phyloP scores from a whole-genome alignment of 2,888 invertebrate genomes.

The Phyllotreta cruciferae region DNA sequence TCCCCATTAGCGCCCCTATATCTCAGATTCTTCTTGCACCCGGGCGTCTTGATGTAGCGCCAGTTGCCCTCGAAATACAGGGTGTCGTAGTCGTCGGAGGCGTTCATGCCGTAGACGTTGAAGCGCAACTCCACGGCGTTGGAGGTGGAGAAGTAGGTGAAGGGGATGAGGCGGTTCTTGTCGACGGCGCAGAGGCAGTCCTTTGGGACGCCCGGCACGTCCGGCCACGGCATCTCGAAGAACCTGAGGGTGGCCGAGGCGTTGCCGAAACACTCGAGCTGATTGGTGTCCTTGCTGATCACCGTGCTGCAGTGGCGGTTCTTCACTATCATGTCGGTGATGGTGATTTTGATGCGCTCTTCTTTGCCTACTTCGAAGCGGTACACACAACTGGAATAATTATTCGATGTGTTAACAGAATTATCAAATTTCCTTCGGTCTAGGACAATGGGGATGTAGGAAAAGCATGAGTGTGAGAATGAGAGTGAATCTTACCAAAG shows the following conservation, averaged over 20 bases:
- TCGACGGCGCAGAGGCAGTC: slow-evolving; percentile 80
- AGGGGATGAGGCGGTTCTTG: slow-evolving; percentile 64
- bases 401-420: no score
- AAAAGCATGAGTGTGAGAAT: no score
- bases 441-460: no score
- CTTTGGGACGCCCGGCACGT: slow-evolving; percentile 74
- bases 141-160: slow-evolving; percentile 79
- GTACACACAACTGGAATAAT: slow-evolving; percentile 82
- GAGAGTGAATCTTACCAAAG: no score
- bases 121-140: slow-evolving; percentile 83
- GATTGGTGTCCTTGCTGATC: slow-evolving; percentile 70
- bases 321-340: slow-evolving; percentile 72
- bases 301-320: slow-evolving; percentile 65
- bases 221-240: slow-evolving; percentile 78
- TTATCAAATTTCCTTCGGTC: no score
- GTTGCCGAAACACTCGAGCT: slow-evolving; percentile 75
- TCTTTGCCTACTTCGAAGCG: slow-evolving; percentile 86
- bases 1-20: slow-evolving; percentile 81
- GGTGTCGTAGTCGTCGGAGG: slow-evolving; percentile 84
- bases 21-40: slow-evolving; percentile 73
- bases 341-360: slow-evolving; percentile 78
- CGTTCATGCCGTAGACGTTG: slow-evolving; percentile 82
- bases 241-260: slow-evolving; percentile 74
- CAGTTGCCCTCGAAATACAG: slow-evolving; percentile 85
- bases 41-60: slow-evolving; percentile 76